These are phyloP conservation scores for Ormyrus nitidulus DNA, from an alignment of 2,888 invertebrate species.

Conservation along the genomic window DNA sequence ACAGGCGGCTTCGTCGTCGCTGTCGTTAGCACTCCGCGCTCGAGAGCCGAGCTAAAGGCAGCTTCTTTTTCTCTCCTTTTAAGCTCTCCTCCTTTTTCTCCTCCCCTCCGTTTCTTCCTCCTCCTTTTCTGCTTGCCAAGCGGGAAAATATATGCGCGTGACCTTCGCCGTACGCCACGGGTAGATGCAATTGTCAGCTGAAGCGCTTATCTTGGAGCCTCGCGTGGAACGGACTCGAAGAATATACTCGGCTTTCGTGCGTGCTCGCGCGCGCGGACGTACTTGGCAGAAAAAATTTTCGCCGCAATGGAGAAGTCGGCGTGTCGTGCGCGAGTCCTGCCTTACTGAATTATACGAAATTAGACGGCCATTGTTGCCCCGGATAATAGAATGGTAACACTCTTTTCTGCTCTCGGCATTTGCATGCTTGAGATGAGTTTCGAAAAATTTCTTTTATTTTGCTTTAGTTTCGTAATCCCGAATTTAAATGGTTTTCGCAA, in stretches of 20 bases:
- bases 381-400: constrained; percentile 48
- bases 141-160: constrained; percentile 20
- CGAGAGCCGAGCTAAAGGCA: neutral
- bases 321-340: neutral
- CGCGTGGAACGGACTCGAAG: constrained; percentile 38
- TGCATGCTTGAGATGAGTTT: neutral
- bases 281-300: neutral
- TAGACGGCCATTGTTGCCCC: constrained; percentile 47
- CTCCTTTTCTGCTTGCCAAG: neutral
- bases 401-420: constrained; percentile 18
- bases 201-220: constrained; percentile 44
- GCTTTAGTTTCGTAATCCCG: no score
- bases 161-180: constrained; percentile 33
- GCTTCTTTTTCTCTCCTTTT: neutral
- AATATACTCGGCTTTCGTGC: neutral
- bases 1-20: constrained; percentile 11
- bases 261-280: neutral
- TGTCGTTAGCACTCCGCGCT: neutral
- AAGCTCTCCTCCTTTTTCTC: neutral
- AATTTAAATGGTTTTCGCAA: no score
- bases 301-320: neutral
- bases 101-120: neutral
- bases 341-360: constrained; percentile 52
- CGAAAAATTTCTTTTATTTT: no score
- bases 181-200: constrained; percentile 49